Evolutionary conservation across 1,140 invertebrate species (phyloP).

Genomic region (Bilobella aurantiaca): DNA sequence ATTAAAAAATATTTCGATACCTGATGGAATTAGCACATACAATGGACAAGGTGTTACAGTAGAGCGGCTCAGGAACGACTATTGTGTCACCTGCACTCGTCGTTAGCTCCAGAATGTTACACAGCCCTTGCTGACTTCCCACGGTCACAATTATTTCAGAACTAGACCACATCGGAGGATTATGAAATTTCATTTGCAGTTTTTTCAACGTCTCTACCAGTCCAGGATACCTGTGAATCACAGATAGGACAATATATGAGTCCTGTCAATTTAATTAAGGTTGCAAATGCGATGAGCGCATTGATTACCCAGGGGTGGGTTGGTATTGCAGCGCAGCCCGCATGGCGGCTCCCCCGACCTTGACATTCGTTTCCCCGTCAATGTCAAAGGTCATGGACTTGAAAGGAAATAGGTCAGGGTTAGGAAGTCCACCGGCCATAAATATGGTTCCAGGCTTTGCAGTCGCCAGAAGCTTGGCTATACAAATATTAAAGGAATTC

Average conservation of each 20-base stretch:
- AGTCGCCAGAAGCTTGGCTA: not conserved
- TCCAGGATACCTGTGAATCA: constrained; percentile 45
- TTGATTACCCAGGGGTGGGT: constrained; percentile 54
- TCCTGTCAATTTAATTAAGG: not conserved
- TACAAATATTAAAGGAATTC: not conserved
- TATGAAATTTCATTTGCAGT: constrained; percentile 54
- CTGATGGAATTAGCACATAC: constrained; percentile 51
- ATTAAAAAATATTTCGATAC: too few relatives aligned
- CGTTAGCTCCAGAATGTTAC: constrained; percentile 57
- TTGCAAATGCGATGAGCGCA: not conserved
- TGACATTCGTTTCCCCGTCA: constrained; percentile 48
- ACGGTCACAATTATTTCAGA: constrained; percentile 55
- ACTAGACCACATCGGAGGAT: constrained; percentile 52
- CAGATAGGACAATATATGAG: not conserved
- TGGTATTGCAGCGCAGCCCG: constrained; percentile 59
- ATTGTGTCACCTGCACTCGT: constrained; percentile 56
- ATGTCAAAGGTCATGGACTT: constrained; percentile 52
- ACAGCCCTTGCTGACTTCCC: constrained; percentile 65
- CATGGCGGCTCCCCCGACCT: constrained; percentile 50
- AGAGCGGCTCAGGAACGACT: constrained; percentile 57
- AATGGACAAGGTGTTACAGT: constrained; percentile 55
- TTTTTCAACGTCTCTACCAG: constrained; percentile 52
- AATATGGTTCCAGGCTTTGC: constrained; percentile 38
- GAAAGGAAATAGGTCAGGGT: constrained; percentile 63
- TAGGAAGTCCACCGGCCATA: constrained; percentile 66